phyloP scores from a whole-genome alignment of 35 echinoderm and acorn worm species.

The Amphiura filiformis region DNA sequence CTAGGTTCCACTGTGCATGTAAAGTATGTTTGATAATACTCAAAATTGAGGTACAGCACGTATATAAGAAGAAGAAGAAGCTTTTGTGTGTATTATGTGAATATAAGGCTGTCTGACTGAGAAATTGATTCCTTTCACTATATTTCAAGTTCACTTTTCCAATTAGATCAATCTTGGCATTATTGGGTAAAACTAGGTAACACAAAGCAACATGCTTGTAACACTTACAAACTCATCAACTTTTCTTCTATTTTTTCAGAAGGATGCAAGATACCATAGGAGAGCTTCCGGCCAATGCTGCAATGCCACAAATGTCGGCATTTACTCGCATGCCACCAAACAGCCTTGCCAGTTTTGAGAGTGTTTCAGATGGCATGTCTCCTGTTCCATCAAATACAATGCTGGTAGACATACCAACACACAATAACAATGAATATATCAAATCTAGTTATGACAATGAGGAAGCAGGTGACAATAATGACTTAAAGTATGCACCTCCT shows the following conservation, averaged over 20 bases:
- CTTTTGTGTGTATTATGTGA: too few relatives aligned
- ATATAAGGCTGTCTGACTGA: too few relatives aligned
- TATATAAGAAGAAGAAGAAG: too few relatives aligned
- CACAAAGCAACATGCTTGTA: too few relatives aligned
- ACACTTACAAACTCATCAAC: too few relatives aligned
- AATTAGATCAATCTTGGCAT: too few relatives aligned
- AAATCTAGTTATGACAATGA: neutral
- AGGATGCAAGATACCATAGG: neutral
- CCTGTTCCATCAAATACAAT: neutral
- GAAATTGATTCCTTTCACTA: too few relatives aligned
- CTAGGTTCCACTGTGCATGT: too few relatives aligned
- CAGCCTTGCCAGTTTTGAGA: slow-evolving; percentile 4
- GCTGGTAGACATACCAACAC: slow-evolving; percentile 7
- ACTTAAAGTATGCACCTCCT: neutral
- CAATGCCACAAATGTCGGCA: neutral
- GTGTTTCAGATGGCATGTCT: slow-evolving; percentile 13
- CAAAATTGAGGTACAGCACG: too few relatives aligned
- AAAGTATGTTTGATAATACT: too few relatives aligned
- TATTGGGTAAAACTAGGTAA: too few relatives aligned
- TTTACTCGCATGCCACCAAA: slow-evolving; percentile 18
- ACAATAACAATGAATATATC: slow-evolving; percentile 1
- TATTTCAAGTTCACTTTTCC: too few relatives aligned
- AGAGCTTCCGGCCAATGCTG: neutral
- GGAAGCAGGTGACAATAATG: neutral
- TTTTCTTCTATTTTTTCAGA: neutral